Percentiles rank a stretch among this genome's conserved stretches.
These are phyloP conservation scores for Aplidium turbinatum DNA, from an alignment of 23 tunicate species.

Conservation along the genomic window DNA sequence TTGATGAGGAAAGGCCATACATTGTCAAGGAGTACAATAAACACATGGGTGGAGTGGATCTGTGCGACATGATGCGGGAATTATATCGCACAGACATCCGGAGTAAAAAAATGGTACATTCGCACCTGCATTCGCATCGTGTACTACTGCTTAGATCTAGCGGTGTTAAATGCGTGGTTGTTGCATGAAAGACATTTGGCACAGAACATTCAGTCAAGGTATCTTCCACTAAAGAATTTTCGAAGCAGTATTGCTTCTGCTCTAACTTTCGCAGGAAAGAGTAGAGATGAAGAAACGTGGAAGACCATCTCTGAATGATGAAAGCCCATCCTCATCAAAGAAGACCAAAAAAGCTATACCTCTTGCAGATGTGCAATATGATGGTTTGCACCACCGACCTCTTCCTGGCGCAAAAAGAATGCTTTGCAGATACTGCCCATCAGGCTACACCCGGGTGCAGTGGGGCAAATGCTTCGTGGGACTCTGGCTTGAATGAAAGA, in stretches of 20 bases:
- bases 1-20: slow-evolving; percentile 19
- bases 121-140: slow-evolving; percentile 30
- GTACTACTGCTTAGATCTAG: slow-evolving; percentile 26
- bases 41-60: slow-evolving; percentile 32
- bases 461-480: too few relatives aligned
- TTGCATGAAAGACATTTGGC: too few relatives aligned
- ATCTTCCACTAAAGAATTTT: slow-evolving; percentile 1
- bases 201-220: neutral
- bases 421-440: too few relatives aligned
- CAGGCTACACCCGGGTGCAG: too few relatives aligned
- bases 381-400: too few relatives aligned
- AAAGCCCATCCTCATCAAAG: too few relatives aligned
- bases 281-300: slow-evolving; percentile 1
- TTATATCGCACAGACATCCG: slow-evolving; percentile 25
- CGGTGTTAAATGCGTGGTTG: slow-evolving; percentile 17
- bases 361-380: too few relatives aligned
- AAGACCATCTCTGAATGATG: too few relatives aligned
- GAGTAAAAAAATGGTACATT: slow-evolving; percentile 12
- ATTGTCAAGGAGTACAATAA: slow-evolving; percentile 25
- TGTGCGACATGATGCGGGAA: slow-evolving; percentile 31
- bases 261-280: slow-evolving; percentile 14
- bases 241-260: slow-evolving; percentile 18
- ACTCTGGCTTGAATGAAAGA: too few relatives aligned
- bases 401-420: too few relatives aligned
- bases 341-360: too few relatives aligned